phyloP scores from a whole-genome alignment of 2,113 vertebrate genomes.

The Chaetops frenatus region DNA sequence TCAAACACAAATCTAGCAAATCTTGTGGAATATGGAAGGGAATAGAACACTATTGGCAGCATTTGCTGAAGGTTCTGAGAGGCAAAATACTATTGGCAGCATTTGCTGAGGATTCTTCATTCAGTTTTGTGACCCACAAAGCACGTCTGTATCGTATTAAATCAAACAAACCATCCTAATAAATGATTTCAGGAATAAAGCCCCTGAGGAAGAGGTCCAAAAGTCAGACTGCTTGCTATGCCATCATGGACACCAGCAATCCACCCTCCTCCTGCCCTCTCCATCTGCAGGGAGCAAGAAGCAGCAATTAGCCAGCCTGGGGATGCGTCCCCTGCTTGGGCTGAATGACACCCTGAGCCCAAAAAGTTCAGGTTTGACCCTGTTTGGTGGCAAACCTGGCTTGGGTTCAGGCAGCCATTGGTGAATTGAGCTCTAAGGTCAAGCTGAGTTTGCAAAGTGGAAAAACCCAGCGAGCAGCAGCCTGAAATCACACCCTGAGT shows the following conservation, averaged over 20 bases:
- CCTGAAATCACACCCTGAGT: neutral
- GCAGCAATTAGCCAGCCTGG: neutral
- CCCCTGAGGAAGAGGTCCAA: neutral
- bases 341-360: neutral
- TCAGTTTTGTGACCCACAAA: neutral
- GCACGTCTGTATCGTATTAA: neutral
- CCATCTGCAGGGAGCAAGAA: neutral
- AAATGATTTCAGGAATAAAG: slow-evolving; percentile 7
- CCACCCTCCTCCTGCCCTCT: neutral
- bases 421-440: neutral
- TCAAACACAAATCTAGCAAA: neutral
- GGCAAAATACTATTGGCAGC: neutral
- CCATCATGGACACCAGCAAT: neutral
- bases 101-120: neutral
- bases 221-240: neutral
- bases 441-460: neutral
- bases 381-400: neutral
- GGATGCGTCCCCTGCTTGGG: neutral
- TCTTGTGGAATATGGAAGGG: neutral
- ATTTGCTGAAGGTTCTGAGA: neutral
- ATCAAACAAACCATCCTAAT: neutral
- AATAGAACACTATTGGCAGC: neutral
- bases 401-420: neutral
- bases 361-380: neutral
- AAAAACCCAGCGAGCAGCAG: neutral